Conservation (phyloP, 2,888 invertebrate genomes). For the Trachelus stipa region DNA sequence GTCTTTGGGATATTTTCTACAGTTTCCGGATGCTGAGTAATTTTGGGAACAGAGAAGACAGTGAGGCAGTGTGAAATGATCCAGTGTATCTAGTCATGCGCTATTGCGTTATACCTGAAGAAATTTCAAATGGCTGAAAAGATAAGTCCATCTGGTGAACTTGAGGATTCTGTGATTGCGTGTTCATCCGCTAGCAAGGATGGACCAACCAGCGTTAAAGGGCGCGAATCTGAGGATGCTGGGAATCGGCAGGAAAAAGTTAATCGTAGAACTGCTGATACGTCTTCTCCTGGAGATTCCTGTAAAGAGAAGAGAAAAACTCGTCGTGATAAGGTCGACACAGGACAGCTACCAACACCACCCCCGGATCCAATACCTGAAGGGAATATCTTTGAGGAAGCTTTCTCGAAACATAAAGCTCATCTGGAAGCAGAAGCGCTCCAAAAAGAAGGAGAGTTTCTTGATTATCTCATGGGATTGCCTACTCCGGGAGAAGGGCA, state of each 20-base stretch:
- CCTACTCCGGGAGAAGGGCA: slow-evolving; percentile 46
- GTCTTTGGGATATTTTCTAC: neutral
- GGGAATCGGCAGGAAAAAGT: neutral
- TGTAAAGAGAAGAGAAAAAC: slow-evolving; percentile 16
- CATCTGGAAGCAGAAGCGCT: slow-evolving; percentile 25
- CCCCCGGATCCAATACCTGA: slow-evolving; percentile 63
- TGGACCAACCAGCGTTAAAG: neutral
- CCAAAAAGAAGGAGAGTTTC: slow-evolving; percentile 64
- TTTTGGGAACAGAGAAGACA: neutral
- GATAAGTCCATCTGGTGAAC: neutral
- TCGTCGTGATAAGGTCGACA: slow-evolving; percentile 18
- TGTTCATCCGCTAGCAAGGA: neutral
- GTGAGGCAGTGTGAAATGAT: neutral
- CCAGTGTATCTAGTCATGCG: neutral
- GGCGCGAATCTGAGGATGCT: neutral
- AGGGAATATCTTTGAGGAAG: slow-evolving; percentile 5
- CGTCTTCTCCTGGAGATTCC: neutral
- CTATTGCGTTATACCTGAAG: neutral
- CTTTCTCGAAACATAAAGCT: slow-evolving; percentile 1
- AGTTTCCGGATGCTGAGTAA: neutral
- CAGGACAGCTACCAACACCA: slow-evolving; percentile 61
- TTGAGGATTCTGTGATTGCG: neutral
- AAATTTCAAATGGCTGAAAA: slow-evolving; percentile 4
- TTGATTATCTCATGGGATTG: slow-evolving; percentile 66
- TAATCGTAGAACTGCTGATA: neutral